These are phyloP conservation scores for Idaea biselata DNA, from an alignment of 2,888 invertebrate genomes.

Conservation along the genomic window DNA sequence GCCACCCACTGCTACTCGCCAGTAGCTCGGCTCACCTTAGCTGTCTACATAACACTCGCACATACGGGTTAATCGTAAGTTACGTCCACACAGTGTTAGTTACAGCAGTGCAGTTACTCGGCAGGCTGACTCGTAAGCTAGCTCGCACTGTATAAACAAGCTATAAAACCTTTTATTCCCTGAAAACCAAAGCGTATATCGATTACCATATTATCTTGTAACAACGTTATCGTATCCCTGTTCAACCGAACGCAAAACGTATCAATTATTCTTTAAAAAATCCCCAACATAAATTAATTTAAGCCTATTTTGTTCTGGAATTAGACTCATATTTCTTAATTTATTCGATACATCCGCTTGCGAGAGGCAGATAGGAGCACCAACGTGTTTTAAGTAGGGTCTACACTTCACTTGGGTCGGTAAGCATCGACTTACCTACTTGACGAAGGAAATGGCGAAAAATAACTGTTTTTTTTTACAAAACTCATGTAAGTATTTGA, in stretches of 20 bases:
- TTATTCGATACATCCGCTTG: constrained; percentile 32
- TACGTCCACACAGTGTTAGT: too few relatives aligned
- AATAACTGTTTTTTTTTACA: not conserved
- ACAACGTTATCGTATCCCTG: not conserved
- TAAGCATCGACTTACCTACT: not conserved
- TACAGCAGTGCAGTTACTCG: too few relatives aligned
- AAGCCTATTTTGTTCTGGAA: constrained; percentile 20
- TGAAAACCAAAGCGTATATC: not conserved
- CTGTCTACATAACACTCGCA: too few relatives aligned
- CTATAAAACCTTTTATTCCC: too few relatives aligned
- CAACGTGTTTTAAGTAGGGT: not conserved
- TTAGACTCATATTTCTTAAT: constrained; percentile 29
- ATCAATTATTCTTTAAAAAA: not conserved
- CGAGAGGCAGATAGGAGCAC: constrained; percentile 24
- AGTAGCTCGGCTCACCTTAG: too few relatives aligned
- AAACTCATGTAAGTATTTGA: too few relatives aligned
- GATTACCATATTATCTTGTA: not conserved
- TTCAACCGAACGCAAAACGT: not conserved
- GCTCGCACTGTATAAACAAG: too few relatives aligned
- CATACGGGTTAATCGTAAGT: too few relatives aligned
- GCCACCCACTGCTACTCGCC: too few relatives aligned
- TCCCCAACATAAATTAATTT: constrained; percentile 23
- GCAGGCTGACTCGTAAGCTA: too few relatives aligned
- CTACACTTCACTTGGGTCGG: not conserved
- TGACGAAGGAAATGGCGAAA: not conserved